Evolutionary conservation across 2,888 invertebrate genomes (phyloP).

Genomic region (Philaethria dido): DNA sequence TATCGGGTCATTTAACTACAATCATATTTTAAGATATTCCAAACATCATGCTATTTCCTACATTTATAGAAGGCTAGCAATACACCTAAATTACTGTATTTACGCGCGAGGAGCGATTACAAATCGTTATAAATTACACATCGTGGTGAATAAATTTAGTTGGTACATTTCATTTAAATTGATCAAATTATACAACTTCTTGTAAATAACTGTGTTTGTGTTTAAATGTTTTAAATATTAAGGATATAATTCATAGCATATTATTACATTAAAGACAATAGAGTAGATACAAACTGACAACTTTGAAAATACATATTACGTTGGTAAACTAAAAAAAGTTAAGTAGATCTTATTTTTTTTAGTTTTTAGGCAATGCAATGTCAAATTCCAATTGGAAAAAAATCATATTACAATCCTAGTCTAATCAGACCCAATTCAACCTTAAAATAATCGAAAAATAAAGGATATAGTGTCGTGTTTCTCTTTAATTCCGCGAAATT

Average conservation of each 20-base stretch:
- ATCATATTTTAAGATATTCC: constrained; percentile 23
- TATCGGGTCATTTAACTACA: constrained; percentile 12
- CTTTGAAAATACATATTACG: no score
- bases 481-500: background rate
- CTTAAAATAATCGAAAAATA: background rate
- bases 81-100: constrained; percentile 43
- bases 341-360: no score
- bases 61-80: constrained; percentile 32
- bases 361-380: no score
- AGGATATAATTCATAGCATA: background rate
- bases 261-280: background rate
- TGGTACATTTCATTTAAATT: constrained; percentile 58
- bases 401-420: background rate
- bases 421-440: background rate
- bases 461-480: background rate
- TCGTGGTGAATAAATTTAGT: constrained; percentile 52
- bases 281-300: no score
- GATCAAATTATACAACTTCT: constrained; percentile 59
- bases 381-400: background rate
- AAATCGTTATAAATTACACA: constrained; percentile 48
- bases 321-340: no score
- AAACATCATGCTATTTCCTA: constrained; percentile 35
- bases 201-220: constrained; percentile 38
- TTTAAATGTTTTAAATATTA: background rate
- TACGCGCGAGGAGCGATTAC: constrained; percentile 40